These are phyloP conservation scores for Muscina levida DNA, from an alignment of 2,888 invertebrate species.

Conservation along the genomic window DNA sequence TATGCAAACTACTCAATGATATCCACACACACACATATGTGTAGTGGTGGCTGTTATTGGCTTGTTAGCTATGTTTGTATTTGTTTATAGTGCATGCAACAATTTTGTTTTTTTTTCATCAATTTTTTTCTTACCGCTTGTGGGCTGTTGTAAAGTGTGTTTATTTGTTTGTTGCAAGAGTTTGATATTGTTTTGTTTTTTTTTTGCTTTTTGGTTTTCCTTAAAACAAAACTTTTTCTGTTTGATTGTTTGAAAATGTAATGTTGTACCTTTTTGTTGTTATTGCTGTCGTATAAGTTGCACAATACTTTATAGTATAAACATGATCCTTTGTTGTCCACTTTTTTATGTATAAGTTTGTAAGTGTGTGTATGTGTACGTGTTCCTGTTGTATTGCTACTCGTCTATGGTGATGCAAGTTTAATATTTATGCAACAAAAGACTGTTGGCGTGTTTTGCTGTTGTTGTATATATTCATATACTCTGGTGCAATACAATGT, in stretches of 20 bases:
- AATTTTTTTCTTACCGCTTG: too few relatives aligned
- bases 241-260: constrained; percentile 37
- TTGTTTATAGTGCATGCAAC: constrained; percentile 51
- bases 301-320: constrained; percentile 21
- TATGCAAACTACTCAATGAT: constrained; percentile 58
- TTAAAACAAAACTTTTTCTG: constrained; percentile 24
- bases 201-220: not conserved
- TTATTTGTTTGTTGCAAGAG: constrained; percentile 44
- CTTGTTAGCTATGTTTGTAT: not conserved
- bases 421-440: constrained; percentile 47
- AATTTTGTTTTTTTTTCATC: too few relatives aligned
- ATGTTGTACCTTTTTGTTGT: constrained; percentile 35
- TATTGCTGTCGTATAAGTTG: constrained; percentile 20
- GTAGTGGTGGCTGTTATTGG: not conserved
- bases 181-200: constrained; percentile 31
- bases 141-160: too few relatives aligned
- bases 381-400: constrained; percentile 30
- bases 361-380: too few relatives aligned
- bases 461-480: not conserved
- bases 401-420: constrained; percentile 32
- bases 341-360: too few relatives aligned
- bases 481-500: too few relatives aligned
- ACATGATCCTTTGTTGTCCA: constrained; percentile 54
- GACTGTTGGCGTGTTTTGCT: not conserved
- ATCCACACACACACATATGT: constrained; percentile 11